phyloP scores from a whole-genome alignment of 2,797 vertebrate genomes.

The Acrocephalus scirpaceus region DNA sequence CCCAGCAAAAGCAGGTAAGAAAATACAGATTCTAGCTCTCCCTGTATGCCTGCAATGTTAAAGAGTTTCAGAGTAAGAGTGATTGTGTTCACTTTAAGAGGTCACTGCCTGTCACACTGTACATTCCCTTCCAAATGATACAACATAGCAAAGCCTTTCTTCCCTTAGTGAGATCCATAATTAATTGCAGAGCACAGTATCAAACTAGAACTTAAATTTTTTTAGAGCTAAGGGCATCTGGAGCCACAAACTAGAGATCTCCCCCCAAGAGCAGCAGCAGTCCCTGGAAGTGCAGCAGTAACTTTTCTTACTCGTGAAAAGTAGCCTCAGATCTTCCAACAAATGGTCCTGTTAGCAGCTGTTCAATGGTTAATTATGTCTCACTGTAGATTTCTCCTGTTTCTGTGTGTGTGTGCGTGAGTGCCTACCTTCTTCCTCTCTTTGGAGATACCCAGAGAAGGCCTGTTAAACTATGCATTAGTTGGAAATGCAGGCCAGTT shows the following conservation, averaged over 20 bases:
- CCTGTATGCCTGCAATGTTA: not conserved
- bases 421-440: not conserved
- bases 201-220: not conserved
- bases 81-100: not conserved
- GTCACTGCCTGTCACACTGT: not conserved
- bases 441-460: conserved; percentile 4
- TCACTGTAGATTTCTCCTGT: not conserved
- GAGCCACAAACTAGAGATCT: not conserved
- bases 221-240: not conserved
- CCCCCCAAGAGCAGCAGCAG: not conserved
- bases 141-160: not conserved
- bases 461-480: not conserved
- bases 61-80: not conserved
- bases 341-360: conserved; percentile 30
- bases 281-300: not conserved
- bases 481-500: not conserved
- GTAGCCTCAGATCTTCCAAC: not conserved
- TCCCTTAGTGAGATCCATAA: conserved; percentile 15
- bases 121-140: not conserved
- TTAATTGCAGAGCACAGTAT: conserved; percentile 3
- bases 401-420: not conserved
- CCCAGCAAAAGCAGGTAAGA: not conserved
- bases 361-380: conserved; percentile 41
- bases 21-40: not conserved
- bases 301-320: not conserved